Percentiles rank a stretch among this genome's conserved stretches.
phyloP scores from a whole-genome alignment of 2,888 invertebrate species.

The Callyntrura guangdongensis region DNA sequence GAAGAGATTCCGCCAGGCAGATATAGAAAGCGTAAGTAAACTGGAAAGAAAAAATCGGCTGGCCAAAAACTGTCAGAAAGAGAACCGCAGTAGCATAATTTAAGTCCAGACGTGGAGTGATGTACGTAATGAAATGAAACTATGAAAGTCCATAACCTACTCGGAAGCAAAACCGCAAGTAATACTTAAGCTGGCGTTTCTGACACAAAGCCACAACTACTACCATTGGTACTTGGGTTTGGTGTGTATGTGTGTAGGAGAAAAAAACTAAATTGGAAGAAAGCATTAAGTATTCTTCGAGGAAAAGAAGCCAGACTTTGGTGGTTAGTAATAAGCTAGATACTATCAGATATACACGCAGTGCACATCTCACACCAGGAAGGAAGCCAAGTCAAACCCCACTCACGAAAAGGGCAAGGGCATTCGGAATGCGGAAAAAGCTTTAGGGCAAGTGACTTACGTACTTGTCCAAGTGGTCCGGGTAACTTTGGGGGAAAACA shows the following conservation, averaged over 20 bases:
- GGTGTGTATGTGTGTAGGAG: not conserved
- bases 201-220: not conserved
- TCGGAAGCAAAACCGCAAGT: conserved; percentile 16
- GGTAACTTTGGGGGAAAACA: not conserved
- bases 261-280: conserved; percentile 52
- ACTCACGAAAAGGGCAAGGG: conserved; percentile 45
- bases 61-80: conserved; percentile 64
- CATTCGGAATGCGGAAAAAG: conserved; percentile 43
- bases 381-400: conserved; percentile 3
- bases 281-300: conserved; percentile 42
- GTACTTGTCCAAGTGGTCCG: not conserved
- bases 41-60: conserved; percentile 24
- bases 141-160: conserved; percentile 57
- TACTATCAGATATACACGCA: conserved; percentile 24
- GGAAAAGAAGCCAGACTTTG: not conserved
- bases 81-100: conserved; percentile 62
- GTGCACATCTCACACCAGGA: not conserved
- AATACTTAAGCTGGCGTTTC: not conserved
- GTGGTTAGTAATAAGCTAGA: conserved; percentile 16
- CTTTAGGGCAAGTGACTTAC: conserved; percentile 36
- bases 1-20: too few species aligned
- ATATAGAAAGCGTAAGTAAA: conserved; percentile 41
- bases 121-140: conserved; percentile 69
- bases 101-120: conserved; percentile 59
- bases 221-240: not conserved